phyloP scores from a whole-genome alignment of 2,113 vertebrate genomes.

The Aegithalos caudatus region DNA sequence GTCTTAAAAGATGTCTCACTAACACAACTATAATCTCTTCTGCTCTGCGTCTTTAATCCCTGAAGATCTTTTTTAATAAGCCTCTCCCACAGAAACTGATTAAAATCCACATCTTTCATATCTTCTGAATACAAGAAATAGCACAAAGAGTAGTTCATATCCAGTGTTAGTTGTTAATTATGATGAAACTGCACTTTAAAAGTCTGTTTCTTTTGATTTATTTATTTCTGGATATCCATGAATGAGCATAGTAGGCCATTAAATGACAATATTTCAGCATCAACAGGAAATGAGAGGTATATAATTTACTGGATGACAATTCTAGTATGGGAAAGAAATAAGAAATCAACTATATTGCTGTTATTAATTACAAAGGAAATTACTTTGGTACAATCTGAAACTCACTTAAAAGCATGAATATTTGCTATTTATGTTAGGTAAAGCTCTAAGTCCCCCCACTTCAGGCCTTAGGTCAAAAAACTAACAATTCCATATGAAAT shows the following conservation, averaged over 20 bases:
- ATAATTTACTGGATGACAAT: neutral
- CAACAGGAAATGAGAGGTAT: neutral
- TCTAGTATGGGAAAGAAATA: neutral
- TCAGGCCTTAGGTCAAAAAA: neutral
- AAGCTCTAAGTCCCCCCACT: neutral
- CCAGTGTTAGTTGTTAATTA: neutral
- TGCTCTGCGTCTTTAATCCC: slow-evolving; percentile 29
- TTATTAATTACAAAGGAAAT: neutral
- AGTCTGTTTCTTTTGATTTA: neutral
- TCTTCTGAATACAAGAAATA: slow-evolving; percentile 13
- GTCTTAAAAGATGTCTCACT: neutral
- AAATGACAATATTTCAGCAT: neutral
- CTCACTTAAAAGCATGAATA: neutral
- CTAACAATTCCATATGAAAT: neutral
- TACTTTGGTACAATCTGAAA: neutral
- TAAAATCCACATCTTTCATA: slow-evolving; percentile 26
- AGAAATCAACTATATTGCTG: neutral
- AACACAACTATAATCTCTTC: neutral
- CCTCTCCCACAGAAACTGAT: slow-evolving; percentile 10
- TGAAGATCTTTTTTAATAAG: slow-evolving; percentile 28
- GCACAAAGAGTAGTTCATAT: neutral
- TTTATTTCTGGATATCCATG: neutral
- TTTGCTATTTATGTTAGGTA: neutral
- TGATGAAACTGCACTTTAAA: slow-evolving; percentile 10
- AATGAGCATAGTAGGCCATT: neutral